phyloP scores from a whole-genome alignment of 2,888 invertebrate genomes.

The Parnassius glacialis region DNA sequence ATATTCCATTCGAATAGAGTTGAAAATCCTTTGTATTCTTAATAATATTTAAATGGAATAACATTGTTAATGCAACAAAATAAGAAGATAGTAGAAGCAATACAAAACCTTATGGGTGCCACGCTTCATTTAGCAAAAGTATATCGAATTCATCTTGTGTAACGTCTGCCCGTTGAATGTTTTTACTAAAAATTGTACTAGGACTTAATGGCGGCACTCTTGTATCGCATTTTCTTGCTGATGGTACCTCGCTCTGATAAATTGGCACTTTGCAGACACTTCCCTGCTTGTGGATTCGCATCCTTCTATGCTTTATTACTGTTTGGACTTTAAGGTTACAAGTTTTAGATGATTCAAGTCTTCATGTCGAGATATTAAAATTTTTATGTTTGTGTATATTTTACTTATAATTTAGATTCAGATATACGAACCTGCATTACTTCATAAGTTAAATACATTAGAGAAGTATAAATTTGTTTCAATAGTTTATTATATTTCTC shows the following conservation, averaged over 20 bases:
- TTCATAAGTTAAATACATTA: too few relatives aligned
- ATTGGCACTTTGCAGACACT: conserved; percentile 40
- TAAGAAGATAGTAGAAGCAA: conserved; percentile 46
- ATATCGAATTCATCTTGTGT: conserved; percentile 73
- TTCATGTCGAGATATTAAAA: conserved; percentile 24
- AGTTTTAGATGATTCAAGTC: conserved; percentile 15
- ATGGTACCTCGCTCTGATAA: conserved; percentile 43
- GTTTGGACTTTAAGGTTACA: conserved; percentile 1
- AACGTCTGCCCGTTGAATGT: conserved; percentile 52
- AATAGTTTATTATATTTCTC: too few relatives aligned
- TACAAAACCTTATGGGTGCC: conserved; percentile 60
- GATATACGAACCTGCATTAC: too few relatives aligned
- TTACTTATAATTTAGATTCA: too few relatives aligned
- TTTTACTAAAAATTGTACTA: conserved; percentile 52
- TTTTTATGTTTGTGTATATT: conserved; percentile 2
- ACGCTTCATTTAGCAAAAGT: conserved; percentile 79
- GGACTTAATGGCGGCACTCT: conserved; percentile 44
- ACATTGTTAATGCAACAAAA: conserved; percentile 48
- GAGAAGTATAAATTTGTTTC: too few relatives aligned
- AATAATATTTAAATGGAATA: conserved; percentile 19
- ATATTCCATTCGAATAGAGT: conserved; percentile 33
- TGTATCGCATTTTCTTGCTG: conserved; percentile 42
- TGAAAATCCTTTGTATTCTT: conserved; percentile 29
- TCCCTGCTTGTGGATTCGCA: conserved; percentile 22
- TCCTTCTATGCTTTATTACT: conserved; percentile 22